Conservation (phyloP, 2,797 vertebrate genomes). For the Lacerta agilis region DNA sequence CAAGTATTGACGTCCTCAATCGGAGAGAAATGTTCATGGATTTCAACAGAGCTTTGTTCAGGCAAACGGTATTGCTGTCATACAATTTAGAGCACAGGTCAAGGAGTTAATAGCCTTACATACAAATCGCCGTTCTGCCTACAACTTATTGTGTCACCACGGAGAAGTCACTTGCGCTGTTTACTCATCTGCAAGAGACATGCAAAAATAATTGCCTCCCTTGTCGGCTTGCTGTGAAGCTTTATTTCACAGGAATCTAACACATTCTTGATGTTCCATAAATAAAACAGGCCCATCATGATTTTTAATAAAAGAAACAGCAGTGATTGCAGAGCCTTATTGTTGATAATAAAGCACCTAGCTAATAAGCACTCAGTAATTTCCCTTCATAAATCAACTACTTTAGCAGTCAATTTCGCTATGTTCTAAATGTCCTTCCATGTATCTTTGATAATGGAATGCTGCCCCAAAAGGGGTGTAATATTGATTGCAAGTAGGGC, state of each 20-base stretch:
- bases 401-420: neutral
- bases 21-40: neutral
- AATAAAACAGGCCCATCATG: constrained; percentile 11
- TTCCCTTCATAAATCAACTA: constrained; percentile 14
- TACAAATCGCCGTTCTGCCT: neutral
- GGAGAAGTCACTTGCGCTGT: neutral
- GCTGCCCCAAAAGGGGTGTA: neutral
- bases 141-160: neutral
- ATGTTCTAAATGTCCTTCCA: neutral
- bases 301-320: constrained; percentile 18
- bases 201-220: constrained; percentile 21
- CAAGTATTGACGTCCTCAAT: constrained; percentile 8
- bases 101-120: constrained; percentile 7
- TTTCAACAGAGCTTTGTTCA: constrained; percentile 7
- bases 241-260: constrained; percentile 25
- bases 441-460: neutral
- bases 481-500: neutral
- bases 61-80: constrained; percentile 13
- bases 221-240: constrained; percentile 7
- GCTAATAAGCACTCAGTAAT: neutral
- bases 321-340: neutral
- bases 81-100: neutral
- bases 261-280: constrained; percentile 17
- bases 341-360: constrained; percentile 2
- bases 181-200: constrained; percentile 18